Conservation (phyloP, 2,888 invertebrate genomes). For the Agrilus biguttatus region DNA sequence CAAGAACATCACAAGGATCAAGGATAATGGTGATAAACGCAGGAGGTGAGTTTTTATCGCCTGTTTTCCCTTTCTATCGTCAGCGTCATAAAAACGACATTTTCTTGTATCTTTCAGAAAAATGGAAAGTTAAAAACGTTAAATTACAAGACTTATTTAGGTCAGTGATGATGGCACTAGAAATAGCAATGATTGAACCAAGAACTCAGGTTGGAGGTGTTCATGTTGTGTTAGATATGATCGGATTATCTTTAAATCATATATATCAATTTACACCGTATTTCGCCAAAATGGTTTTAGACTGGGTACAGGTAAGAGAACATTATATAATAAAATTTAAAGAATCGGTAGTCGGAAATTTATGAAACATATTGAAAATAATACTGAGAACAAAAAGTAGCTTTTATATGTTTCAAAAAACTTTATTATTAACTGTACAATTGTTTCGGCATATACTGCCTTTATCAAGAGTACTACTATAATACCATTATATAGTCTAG, state of each 20-base stretch:
- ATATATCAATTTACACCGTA: slow-evolving; percentile 62
- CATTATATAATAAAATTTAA: too few relatives aligned
- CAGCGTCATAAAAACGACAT: background rate
- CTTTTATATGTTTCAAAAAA: too few relatives aligned
- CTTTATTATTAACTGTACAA: too few relatives aligned
- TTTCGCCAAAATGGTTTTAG: slow-evolving; percentile 56
- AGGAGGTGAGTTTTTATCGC: slow-evolving; percentile 43
- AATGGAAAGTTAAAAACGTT: slow-evolving; percentile 62
- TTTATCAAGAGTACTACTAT: too few relatives aligned
- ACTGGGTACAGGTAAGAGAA: slow-evolving; percentile 49
- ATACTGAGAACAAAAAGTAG: too few relatives aligned
- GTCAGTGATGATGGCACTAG: slow-evolving; percentile 51
- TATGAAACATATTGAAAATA: too few relatives aligned
- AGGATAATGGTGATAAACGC: slow-evolving; percentile 55
- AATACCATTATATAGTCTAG: too few relatives aligned
- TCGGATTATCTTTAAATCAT: slow-evolving; percentile 57
- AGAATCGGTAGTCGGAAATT: too few relatives aligned
- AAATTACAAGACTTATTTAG: slow-evolving; percentile 53
- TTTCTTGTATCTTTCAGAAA: slow-evolving; percentile 31
- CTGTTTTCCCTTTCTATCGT: background rate
- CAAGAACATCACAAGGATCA: slow-evolving; percentile 49
- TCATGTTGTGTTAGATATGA: slow-evolving; percentile 60
- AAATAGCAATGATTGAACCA: slow-evolving; percentile 66
- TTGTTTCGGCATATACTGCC: too few relatives aligned
- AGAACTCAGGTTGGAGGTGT: slow-evolving; percentile 64